These are phyloP conservation scores for Epizoanthus illoricatus DNA, from an alignment of 92 coral and sea anemone species.

Conservation along the genomic window DNA sequence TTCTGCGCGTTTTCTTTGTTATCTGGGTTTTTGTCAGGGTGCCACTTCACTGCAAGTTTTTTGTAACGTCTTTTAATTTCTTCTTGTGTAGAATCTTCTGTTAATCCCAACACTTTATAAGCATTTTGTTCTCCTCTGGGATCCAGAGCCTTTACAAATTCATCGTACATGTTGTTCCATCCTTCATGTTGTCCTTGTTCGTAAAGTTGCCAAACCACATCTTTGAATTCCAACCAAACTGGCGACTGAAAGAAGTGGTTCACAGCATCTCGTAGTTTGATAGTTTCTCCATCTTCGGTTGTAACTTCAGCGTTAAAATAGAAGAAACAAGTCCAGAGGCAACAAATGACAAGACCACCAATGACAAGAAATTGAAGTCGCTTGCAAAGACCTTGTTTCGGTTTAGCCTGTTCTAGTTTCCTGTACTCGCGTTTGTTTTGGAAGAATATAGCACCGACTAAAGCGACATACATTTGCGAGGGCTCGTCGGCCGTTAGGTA, in stretches of 20 bases:
- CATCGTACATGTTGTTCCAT: constrained; percentile 96
- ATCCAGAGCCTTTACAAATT: constrained; percentile 92
- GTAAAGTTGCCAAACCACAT: constrained; percentile 83
- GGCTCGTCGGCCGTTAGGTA: constrained; percentile 84
- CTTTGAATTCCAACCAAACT: constrained; percentile 94
- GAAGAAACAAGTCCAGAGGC: constrained; percentile 91
- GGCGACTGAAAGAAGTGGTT: constrained; percentile 97
- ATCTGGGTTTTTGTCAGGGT: constrained; percentile 80
- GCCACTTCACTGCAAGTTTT: constrained; percentile 92
- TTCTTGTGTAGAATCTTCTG: constrained; percentile 80
- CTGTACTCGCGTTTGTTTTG: constrained; percentile 75
- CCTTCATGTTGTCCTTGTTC: constrained; percentile 92
- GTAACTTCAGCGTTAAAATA: constrained; percentile 92
- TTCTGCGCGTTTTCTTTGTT: constrained; percentile 84
- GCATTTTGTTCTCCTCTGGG: constrained; percentile 99
- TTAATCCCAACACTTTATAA: constrained; percentile 78
- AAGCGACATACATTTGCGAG: constrained; percentile 87
- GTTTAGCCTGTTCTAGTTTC: constrained; percentile 51
- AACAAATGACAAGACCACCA: constrained; percentile 74
- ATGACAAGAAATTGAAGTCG: constrained; percentile 73
- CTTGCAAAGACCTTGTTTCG: constrained; percentile 70
- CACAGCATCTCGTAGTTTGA: constrained; percentile 89
- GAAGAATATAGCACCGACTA: constrained; percentile 82
- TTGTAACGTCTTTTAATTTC: constrained; percentile 89
- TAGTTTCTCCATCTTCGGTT: constrained; percentile 98